These are phyloP conservation scores for Petrocephalus sullivani DNA, from an alignment of 2,797 vertebrate species.

Conservation along the genomic window DNA sequence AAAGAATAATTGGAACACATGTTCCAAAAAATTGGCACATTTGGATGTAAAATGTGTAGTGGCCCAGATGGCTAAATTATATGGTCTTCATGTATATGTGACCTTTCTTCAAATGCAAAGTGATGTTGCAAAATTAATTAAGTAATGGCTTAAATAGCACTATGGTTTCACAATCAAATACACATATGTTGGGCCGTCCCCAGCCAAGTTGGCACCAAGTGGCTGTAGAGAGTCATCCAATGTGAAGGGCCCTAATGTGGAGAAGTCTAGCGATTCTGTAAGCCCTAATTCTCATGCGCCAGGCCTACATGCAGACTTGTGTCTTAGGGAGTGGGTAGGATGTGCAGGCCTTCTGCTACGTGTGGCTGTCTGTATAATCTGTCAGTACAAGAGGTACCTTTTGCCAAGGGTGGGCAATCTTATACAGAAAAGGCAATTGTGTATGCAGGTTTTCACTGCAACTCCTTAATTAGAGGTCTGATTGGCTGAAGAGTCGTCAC, in stretches of 20 bases:
- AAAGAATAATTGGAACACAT: too few relatives aligned
- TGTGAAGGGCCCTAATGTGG: not conserved
- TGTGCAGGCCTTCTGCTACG: not conserved
- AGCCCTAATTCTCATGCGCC: not conserved
- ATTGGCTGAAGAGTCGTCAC: too few relatives aligned
- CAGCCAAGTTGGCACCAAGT: slow-evolving; percentile 2
- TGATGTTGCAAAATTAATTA: slow-evolving; percentile 20
- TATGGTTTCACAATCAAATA: slow-evolving; percentile 15
- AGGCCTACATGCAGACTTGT: not conserved
- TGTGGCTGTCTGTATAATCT: not conserved
- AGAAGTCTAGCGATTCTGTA: not conserved
- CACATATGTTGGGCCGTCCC: not conserved
- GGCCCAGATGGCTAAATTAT: not conserved
- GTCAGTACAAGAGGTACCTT: too few relatives aligned
- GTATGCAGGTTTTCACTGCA: too few relatives aligned
- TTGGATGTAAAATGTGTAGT: not conserved
- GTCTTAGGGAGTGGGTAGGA: not conserved
- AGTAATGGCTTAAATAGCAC: slow-evolving; percentile 17
- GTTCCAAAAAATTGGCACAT: not conserved
- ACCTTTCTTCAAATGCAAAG: not conserved
- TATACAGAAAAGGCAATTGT: too few relatives aligned
- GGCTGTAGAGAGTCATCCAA: not conserved
- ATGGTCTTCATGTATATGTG: not conserved
- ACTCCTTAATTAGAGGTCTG: too few relatives aligned
- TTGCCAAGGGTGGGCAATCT: too few relatives aligned